Percentiles rank a stretch among this genome's conserved stretches.
phyloP scores from a whole-genome alignment of 2,888 invertebrate genomes.

The Quadroppia sp. region DNA sequence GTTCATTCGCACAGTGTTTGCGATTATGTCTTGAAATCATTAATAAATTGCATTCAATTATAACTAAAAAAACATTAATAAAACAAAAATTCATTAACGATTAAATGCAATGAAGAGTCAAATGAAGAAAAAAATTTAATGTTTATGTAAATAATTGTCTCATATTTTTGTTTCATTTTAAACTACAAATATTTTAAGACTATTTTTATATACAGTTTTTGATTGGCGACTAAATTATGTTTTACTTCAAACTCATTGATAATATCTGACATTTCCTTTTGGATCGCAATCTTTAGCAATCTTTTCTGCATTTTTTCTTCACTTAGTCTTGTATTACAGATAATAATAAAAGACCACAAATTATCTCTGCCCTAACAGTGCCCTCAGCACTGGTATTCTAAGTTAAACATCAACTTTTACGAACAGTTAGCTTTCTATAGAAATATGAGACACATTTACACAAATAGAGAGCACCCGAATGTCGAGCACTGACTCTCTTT shows the following conservation, averaged over 20 bases:
- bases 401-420: conserved; percentile 1
- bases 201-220: conserved; percentile 3
- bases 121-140: too few relatives aligned
- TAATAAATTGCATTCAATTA: conserved; percentile 16
- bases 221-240: conserved; percentile 29
- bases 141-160: too few relatives aligned
- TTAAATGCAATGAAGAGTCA: background rate
- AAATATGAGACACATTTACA: conserved; percentile 26
- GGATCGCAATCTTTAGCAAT: background rate
- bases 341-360: conserved; percentile 1
- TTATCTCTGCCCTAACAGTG: background rate
- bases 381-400: background rate
- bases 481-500: background rate
- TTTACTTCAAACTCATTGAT: conserved; percentile 2
- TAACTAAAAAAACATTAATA: background rate
- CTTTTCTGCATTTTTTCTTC: background rate
- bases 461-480: background rate
- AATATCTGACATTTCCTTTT: conserved; percentile 27
- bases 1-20: conserved; percentile 1
- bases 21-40: conserved; percentile 12
- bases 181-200: too few relatives aligned
- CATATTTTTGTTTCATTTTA: too few relatives aligned
- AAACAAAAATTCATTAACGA: background rate
- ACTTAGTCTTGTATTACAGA: conserved; percentile 1
- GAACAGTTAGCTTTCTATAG: conserved; percentile 15